Conservation (phyloP, 1,140 invertebrate genomes). For the Drosophila sp. region DNA sequence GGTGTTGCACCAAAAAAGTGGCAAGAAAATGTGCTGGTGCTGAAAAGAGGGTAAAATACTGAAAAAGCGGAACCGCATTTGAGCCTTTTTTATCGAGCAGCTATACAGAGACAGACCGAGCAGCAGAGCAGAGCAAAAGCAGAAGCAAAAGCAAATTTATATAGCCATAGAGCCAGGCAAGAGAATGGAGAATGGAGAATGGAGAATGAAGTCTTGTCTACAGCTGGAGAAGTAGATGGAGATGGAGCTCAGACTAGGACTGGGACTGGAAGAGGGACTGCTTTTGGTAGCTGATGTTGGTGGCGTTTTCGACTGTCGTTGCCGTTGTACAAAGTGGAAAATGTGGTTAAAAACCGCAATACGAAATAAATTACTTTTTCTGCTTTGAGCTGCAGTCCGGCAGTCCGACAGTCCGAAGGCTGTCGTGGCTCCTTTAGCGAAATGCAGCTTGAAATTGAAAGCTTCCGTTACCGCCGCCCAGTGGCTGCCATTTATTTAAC, state of each 20-base stretch:
- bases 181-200: conserved; percentile 3
- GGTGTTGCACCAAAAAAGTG: conserved; percentile 23
- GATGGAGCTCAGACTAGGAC: neutral
- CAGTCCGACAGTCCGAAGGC: conserved; percentile 29
- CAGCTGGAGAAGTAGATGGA: conserved; percentile 35
- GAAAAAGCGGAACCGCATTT: conserved; percentile 78
- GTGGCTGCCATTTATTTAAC: conserved; percentile 61
- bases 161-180: conserved; percentile 32
- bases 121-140: conserved; percentile 47
- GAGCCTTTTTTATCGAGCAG: conserved; percentile 80
- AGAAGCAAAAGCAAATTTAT: conserved; percentile 50
- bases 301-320: conserved; percentile 76
- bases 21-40: conserved; percentile 47
- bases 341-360: conserved; percentile 83
- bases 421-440: conserved; percentile 56
- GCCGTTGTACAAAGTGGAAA: conserved; percentile 82
- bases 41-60: conserved; percentile 53
- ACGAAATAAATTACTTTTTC: conserved; percentile 84
- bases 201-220: conserved; percentile 44
- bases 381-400: conserved; percentile 71
- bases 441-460: conserved; percentile 81
- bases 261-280: no score
- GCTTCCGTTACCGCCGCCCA: conserved; percentile 65
- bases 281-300: conserved; percentile 8
- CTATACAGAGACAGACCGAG: conserved; percentile 49